Base-by-base conservation (phyloP, 2,797 vertebrate species). In the Pampus argenteus region DNA sequence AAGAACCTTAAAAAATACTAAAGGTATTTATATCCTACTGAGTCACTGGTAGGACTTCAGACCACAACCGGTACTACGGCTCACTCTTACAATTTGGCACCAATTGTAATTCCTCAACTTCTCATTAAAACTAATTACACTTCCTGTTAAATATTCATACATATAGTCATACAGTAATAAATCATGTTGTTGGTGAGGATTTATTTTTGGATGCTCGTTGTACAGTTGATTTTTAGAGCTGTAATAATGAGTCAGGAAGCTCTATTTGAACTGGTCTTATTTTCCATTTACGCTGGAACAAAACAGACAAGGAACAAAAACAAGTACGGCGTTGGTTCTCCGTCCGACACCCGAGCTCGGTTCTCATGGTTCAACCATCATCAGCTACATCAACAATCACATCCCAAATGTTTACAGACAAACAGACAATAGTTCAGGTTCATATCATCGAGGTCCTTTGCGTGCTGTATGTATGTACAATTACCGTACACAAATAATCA, bases 401-500 rank as follows among this genome's bases (percentile, higher is more conserved):
- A 54, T 26, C 54, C 34, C 13, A 26, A 60, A 62, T 3, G 23
- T 51, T 70, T 20, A 66, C 9, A 14, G 59, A 69, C 58, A 65
- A 52, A 55, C 42, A 26, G 17, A 29, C 36, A 54, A 60, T 17
- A 34, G 47, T 49, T 61, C 17, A 5, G 26, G 25, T 50, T 74
- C 29, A 7, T 28, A n/a, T 55, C 14, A 5, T 51, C 26, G 13
- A 29, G 28, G 40, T 67, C 29, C 45, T 54, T 49, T 42, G 10
- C 9, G 5, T 45, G 44, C 29, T 28, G 50, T 45, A 11, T 22
- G 10, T 80, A 62, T 86, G 55, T 86, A 87, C 87, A 87, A 62
- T 49, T 65, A n/a, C n/a, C n/a, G n/a, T n/a, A 78, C 69, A 85
- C 78, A 78, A 88, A 73, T 54, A 69, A 72, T 62, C 47, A 36